These are phyloP conservation scores for Corapipo altera DNA, from an alignment of 2,113 vertebrate genomes.

Conservation along the genomic window DNA sequence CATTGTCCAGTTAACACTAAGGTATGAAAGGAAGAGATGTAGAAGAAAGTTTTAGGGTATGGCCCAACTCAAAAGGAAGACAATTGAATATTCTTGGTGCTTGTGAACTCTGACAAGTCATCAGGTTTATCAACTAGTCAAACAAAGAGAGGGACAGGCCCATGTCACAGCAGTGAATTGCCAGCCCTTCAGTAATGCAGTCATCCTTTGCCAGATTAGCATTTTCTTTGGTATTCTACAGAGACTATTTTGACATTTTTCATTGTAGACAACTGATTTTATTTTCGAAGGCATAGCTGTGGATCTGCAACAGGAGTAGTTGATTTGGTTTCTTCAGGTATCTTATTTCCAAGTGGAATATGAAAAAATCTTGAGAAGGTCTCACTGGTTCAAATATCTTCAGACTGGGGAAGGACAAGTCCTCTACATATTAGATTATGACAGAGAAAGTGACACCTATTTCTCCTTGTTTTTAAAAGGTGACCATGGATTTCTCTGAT, in stretches of 20 bases:
- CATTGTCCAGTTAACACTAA: neutral
- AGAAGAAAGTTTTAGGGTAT: neutral
- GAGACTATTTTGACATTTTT: neutral
- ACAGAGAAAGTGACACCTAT: neutral
- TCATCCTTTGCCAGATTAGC: neutral
- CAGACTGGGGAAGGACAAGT: neutral
- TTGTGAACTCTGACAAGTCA: neutral
- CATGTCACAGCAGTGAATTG: neutral
- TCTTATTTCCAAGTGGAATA: neutral
- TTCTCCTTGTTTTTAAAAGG: neutral
- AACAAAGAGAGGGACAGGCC: neutral
- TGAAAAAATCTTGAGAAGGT: neutral
- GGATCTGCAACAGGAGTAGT: neutral
- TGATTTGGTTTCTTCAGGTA: neutral
- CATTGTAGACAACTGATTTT: neutral
- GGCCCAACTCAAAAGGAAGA: neutral
- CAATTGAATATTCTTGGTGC: neutral
- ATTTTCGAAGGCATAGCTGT: neutral
- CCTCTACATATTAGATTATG: neutral
- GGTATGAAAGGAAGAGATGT: neutral
- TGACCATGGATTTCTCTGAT: neutral
- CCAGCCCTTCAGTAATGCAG: neutral
- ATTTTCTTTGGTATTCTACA: neutral
- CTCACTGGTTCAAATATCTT: neutral
- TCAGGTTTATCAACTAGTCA: neutral